Base-by-base conservation (phyloP, 2,113 vertebrate species). In the Hippocampus abdominalis region DNA sequence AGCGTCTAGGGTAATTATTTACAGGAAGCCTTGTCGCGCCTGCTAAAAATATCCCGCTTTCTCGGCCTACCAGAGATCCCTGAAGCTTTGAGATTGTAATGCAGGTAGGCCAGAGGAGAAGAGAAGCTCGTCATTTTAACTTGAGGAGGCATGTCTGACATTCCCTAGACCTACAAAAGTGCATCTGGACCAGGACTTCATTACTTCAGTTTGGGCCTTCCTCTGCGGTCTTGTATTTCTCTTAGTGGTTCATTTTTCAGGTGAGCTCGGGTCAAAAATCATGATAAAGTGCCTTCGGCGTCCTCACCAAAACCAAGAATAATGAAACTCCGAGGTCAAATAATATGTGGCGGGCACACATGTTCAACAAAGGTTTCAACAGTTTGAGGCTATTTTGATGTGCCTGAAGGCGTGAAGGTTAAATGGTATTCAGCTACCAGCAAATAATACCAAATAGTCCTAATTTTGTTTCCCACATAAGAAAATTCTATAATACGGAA, bases 1-100 rank as follows among this genome's bases (percentile, higher is more conserved):
- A 61, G 75, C 73, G 84, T 66, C 74, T 6, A 63, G 68, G 75
- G 83, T 84, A 81, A 89, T 87, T 86, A 86, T 90, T 89, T 89
- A 87, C 86, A 85, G 78, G 76, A 80, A 68, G 70, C 74, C 85
- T 81, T 76, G 81, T 84, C 71, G 75, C 84, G 81, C 54, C 66
- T 76, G 79, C 84, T 89, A 84, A 87, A 91, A 88, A 89, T 89
- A 89, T 71, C 72, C 54, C 53, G 56, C 40, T 68, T 72, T 70
- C 72, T 69, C 75, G 85, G 59, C 81, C 77, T 66, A 62, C 40
- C 53, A 77, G 71, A 74, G 62, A 68, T 87, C 81, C 78, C 79
- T 65, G 1, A 71, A 77, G 76, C 71, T 77, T 75, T 71, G 54
- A 64, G 64, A 62, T 64, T 51, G 27, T 15, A 18, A 21, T 16